These are phyloP conservation scores for Megalops atlanticus DNA, from an alignment of 2,113 vertebrate genomes.

Conservation along the genomic window DNA sequence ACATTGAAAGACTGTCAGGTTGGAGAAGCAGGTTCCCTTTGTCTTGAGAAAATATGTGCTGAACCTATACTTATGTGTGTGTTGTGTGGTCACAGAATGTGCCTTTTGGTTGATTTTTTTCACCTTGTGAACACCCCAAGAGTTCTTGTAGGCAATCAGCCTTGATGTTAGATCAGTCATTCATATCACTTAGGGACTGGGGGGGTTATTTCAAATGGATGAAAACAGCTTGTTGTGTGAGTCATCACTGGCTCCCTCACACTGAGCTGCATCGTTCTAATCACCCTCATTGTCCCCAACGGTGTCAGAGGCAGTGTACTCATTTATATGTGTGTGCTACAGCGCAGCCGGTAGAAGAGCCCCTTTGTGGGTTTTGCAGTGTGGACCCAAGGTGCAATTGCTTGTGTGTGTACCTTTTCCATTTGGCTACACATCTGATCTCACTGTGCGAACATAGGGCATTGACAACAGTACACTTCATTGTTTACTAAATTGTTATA, in stretches of 20 bases:
- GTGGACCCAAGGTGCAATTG: constrained; percentile 32
- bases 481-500: not conserved
- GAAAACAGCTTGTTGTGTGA: constrained; percentile 29
- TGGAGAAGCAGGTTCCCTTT: constrained; percentile 30
- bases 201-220: constrained; percentile 37
- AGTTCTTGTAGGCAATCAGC: constrained; percentile 50
- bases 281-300: constrained; percentile 42
- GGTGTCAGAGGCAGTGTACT: constrained; percentile 16
- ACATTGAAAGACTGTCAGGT: constrained; percentile 25
- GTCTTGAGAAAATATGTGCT: constrained; percentile 32
- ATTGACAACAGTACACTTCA: not conserved
- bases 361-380: constrained; percentile 21
- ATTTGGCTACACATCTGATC: constrained; percentile 33
- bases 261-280: constrained; percentile 39
- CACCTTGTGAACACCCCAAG: constrained; percentile 36
- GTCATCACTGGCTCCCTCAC: constrained; percentile 37
- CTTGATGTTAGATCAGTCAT: constrained; percentile 46
- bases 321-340: constrained; percentile 4
- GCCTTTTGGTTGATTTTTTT: constrained; percentile 37
- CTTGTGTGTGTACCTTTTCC: constrained; percentile 45
- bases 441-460: not conserved
- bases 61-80: constrained; percentile 3
- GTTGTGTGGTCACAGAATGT: constrained; percentile 26
- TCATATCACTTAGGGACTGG: constrained; percentile 33
- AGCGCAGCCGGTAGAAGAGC: constrained; percentile 23